A percentile compares a stretch with the other conserved stretches of the same genome.
These are phyloP conservation scores for Cuculus canorus DNA, from an alignment of 2,797 vertebrate genomes.

Conservation along the genomic window DNA sequence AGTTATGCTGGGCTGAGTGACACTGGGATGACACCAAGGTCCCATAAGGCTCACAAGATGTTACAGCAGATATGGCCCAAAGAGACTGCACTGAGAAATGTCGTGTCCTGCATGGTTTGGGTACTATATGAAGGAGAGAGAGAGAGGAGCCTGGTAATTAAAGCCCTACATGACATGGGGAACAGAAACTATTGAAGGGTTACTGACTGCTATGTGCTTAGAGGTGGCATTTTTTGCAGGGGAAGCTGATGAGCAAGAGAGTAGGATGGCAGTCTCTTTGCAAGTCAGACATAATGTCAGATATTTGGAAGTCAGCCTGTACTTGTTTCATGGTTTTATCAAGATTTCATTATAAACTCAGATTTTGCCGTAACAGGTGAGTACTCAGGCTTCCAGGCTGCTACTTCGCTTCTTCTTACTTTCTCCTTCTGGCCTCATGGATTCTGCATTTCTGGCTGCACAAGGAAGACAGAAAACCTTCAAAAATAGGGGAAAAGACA, in stretches of 20 bases:
- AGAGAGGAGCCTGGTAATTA: neutral
- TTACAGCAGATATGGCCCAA: neutral
- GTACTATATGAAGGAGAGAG: neutral
- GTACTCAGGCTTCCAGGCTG: neutral
- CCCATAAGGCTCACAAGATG: rapidly evolving
- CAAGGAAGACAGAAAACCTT: neutral
- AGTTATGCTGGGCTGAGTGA: neutral
- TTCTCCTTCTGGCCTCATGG: neutral
- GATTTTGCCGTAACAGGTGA: neutral
- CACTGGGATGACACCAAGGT: neutral
- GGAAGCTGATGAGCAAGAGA: neutral
- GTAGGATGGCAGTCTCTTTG: neutral
- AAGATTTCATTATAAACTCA: neutral
- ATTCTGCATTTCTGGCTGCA: neutral
- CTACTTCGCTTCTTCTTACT: neutral
- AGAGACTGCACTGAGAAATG: neutral
- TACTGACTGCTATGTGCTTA: neutral
- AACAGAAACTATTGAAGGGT: neutral
- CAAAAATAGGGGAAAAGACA: neutral
- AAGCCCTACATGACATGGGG: neutral
- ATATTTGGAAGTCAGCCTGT: neutral
- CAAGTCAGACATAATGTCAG: neutral
- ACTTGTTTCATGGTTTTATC: neutral
- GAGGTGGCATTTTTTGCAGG: neutral
- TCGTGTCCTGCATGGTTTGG: rapidly evolving